Evolutionary conservation across 1,140 invertebrate species (phyloP).

Genomic region (Camponotus pennsylvanicus): DNA sequence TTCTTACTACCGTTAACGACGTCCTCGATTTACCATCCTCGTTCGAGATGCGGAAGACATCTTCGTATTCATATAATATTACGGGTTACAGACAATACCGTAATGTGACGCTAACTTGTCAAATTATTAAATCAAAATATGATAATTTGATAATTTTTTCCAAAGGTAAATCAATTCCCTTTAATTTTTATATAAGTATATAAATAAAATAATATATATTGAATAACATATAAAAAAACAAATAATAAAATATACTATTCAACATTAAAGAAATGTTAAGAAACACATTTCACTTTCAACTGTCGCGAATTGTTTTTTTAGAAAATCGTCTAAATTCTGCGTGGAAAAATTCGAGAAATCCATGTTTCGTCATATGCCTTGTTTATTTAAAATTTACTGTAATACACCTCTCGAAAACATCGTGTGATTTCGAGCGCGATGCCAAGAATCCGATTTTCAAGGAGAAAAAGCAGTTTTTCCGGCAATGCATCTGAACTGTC

Average conservation of each 20-base stretch:
- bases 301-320: background rate
- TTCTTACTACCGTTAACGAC: slow-evolving; percentile 42
- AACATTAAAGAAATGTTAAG: background rate
- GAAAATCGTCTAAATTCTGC: background rate
- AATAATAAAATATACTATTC: background rate
- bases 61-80: slow-evolving; percentile 1
- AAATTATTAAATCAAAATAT: background rate
- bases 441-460: slow-evolving; percentile 46
- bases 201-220: background rate
- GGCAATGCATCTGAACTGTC: slow-evolving; percentile 35
- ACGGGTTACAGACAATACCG: slow-evolving; percentile 18
- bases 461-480: slow-evolving; percentile 45
- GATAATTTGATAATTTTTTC: background rate
- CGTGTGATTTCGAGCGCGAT: background rate
- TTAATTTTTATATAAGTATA: background rate
- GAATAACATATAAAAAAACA: no score
- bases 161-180: background rate
- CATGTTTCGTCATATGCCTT: slow-evolving; percentile 58
- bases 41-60: slow-evolving; percentile 24
- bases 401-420: slow-evolving; percentile 45
- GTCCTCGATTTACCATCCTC: slow-evolving; percentile 46
- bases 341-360: slow-evolving; percentile 52
- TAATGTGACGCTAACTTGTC: slow-evolving; percentile 16
- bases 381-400: slow-evolving; percentile 33
- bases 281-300: background rate